Percentiles rank a stretch among this genome's conserved stretches.
These are phyloP conservation scores for Catalaphyllia jardinei DNA, from an alignment of 64 coral and sea anemone genomes.

Conservation along the genomic window DNA sequence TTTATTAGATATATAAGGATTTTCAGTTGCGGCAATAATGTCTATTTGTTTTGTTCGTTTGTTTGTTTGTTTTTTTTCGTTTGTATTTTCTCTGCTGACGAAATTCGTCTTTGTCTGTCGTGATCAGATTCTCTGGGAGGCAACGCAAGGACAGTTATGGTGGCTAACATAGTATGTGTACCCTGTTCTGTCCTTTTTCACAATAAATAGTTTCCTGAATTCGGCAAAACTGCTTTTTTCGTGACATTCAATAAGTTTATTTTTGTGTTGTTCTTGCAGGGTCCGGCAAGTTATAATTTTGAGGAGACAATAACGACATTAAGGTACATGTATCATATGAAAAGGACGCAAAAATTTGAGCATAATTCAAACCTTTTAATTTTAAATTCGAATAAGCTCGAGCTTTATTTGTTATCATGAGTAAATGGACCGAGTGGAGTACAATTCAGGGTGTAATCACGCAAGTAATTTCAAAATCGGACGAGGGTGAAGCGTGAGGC, in stretches of 20 bases:
- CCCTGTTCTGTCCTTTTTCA: not conserved
- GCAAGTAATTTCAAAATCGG: too few species aligned
- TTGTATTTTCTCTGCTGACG: not conserved
- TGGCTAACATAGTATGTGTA: slow-evolving; percentile 95
- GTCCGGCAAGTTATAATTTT: slow-evolving; percentile 99
- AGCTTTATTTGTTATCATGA: too few species aligned
- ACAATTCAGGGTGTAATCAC: too few species aligned
- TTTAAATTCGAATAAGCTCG: too few species aligned
- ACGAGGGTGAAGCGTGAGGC: too few species aligned
- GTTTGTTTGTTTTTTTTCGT: not conserved
- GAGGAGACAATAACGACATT: slow-evolving; percentile 98
- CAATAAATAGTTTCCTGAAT: not conserved
- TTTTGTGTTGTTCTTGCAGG: slow-evolving; percentile 40
- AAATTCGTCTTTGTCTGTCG: not conserved
- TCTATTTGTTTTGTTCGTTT: not conserved
- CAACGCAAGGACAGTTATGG: slow-evolving; percentile 98
- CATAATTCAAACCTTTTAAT: too few species aligned
- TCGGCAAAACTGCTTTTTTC: not conserved
- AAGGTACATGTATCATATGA: slow-evolving; percentile 22
- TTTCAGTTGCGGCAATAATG: too few species aligned
- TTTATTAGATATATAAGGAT: too few species aligned
- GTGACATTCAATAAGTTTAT: not conserved
- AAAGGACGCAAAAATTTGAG: too few species aligned
- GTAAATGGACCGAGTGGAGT: too few species aligned
- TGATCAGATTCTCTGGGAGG: slow-evolving; percentile 91